Percentiles rank a stretch among this genome's conserved stretches.
phyloP scores from a whole-genome alignment of 2,113 vertebrate species.

The Clupea harengus region DNA sequence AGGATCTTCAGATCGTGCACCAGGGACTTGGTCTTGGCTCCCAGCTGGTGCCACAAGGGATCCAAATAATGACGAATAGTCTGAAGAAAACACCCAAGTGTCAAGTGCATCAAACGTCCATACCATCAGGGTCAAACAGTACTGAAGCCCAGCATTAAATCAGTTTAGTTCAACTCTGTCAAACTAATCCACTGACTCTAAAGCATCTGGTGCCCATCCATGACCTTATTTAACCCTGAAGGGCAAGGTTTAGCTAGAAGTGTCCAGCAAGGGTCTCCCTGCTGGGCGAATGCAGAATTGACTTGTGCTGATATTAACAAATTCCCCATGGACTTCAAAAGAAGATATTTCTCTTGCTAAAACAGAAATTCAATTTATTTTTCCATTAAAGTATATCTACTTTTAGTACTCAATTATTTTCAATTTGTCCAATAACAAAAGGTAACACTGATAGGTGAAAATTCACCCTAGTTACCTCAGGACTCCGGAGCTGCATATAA shows the following conservation, averaged over 20 bases:
- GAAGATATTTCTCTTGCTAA: too few species aligned
- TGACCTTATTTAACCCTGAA: too few species aligned
- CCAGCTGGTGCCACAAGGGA: slow-evolving; percentile 96
- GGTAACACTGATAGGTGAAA: too few species aligned
- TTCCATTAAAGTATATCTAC: too few species aligned
- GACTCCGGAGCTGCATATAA: too few species aligned
- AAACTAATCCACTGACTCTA: too few species aligned
- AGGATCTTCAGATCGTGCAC: slow-evolving; percentile 94
- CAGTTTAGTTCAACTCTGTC: not conserved
- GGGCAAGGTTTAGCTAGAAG: not conserved
- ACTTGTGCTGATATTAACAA: too few species aligned
- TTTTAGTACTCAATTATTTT: too few species aligned
- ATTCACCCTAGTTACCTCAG: too few species aligned
- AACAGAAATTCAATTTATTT: too few species aligned
- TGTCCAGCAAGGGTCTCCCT: not conserved
- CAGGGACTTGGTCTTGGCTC: slow-evolving; percentile 89
- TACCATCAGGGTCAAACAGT: not conserved
- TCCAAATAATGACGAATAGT: slow-evolving; percentile 93
- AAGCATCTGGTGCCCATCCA: not conserved
- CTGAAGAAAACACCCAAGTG: slow-evolving; percentile 57
- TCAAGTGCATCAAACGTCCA: not conserved
- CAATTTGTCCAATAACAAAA: too few species aligned
- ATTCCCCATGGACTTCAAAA: too few species aligned
- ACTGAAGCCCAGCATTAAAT: not conserved
- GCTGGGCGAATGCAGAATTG: not conserved